These are phyloP conservation scores for Scleropages formosus DNA, from an alignment of 2,797 vertebrate genomes.

Conservation along the genomic window DNA sequence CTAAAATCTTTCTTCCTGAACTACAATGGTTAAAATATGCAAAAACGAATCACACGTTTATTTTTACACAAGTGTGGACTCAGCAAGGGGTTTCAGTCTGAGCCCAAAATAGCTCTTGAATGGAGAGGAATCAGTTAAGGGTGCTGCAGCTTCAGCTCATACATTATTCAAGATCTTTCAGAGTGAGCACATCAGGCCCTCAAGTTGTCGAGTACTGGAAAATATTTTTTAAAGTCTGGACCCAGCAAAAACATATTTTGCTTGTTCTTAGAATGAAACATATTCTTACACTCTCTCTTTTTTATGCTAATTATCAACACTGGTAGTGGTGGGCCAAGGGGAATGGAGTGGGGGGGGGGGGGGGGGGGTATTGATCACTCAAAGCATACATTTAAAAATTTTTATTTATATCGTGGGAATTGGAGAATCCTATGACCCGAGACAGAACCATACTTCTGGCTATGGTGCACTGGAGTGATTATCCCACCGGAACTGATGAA, in stretches of 20 bases:
- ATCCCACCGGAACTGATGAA: no score
- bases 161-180: conserved; percentile 58
- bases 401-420: no score
- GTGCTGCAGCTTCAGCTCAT: conserved; percentile 43
- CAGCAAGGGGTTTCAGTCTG: no score
- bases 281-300: no score
- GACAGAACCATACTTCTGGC: no score
- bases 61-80: neutral
- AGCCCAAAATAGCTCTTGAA: neutral
- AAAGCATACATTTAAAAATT: no score
- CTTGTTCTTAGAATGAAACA: neutral
- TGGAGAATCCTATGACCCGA: no score
- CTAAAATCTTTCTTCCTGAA: no score
- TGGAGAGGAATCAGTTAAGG: conserved; percentile 23
- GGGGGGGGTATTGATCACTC: neutral
- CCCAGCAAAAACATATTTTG: conserved; percentile 10
- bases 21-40: neutral
- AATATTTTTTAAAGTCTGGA: conserved; percentile 14
- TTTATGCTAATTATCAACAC: conserved; percentile 15
- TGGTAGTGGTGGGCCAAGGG: neutral
- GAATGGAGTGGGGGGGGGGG: neutral
- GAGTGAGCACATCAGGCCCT: conserved; percentile 42
- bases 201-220: neutral
- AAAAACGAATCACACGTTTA: neutral
- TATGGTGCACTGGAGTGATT: no score